phyloP scores from a whole-genome alignment of 2,113 vertebrate genomes.

The Porphyrio hochstetteri region DNA sequence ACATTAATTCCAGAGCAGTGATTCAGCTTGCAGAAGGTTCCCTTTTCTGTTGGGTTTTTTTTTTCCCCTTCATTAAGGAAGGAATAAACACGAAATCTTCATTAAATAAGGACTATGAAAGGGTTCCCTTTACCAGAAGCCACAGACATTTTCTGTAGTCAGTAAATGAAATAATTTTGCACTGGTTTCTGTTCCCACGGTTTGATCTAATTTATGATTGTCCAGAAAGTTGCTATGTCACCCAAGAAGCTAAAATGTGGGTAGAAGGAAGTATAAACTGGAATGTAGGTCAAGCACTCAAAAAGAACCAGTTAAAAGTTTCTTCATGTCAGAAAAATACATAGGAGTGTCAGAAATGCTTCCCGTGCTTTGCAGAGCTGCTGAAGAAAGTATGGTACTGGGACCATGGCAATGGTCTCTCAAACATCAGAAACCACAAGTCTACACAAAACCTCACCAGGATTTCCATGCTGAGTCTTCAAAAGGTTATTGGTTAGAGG shows the following conservation, averaged over 20 bases:
- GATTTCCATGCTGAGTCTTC: background rate
- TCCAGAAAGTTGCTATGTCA: background rate
- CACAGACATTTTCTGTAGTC: constrained; percentile 16
- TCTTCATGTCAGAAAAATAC: constrained; percentile 13
- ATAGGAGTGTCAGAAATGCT: background rate
- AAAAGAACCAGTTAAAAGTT: background rate
- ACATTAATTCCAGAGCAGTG: constrained; percentile 66
- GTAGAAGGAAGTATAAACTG: constrained; percentile 19
- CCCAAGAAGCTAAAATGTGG: constrained; percentile 3
- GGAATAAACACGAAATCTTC: constrained; percentile 40
- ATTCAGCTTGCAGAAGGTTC: constrained; percentile 51
- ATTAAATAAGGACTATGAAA: constrained; percentile 21
- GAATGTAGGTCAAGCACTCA: constrained; percentile 11
- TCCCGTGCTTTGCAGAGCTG: background rate
- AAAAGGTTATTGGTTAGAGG: background rate
- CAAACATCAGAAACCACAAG: background rate
- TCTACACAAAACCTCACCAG: background rate
- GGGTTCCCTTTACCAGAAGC: constrained; percentile 22
- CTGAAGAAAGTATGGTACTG: background rate
- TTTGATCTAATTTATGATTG: background rate
- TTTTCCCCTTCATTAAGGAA: constrained; percentile 1
- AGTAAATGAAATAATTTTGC: constrained; percentile 35
- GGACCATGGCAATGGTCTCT: background rate
- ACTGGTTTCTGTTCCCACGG: constrained; percentile 17
- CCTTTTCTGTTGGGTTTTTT: background rate